These are phyloP conservation scores for Atethmia centrago DNA, from an alignment of 2,888 invertebrate species.

Conservation along the genomic window DNA sequence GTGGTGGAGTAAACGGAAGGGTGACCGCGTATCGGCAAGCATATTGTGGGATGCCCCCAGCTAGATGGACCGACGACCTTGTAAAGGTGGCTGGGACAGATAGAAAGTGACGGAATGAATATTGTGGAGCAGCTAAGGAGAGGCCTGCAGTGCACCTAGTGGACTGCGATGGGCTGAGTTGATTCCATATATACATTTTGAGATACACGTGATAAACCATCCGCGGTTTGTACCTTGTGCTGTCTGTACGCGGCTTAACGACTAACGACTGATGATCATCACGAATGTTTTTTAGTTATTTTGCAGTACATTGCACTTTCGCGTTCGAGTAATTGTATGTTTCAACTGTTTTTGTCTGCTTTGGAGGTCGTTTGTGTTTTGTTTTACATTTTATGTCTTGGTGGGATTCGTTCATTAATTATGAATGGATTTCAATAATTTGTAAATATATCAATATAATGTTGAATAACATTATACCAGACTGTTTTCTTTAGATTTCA, in stretches of 20 bases:
- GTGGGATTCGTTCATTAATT: background rate
- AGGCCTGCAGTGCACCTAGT: no score
- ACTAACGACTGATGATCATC: conserved; percentile 26
- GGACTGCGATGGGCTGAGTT: background rate
- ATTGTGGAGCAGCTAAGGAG: background rate
- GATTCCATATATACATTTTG: background rate
- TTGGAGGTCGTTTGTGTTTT: conserved; percentile 26
- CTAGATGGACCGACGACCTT: no score
- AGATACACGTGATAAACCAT: background rate
- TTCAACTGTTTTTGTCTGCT: conserved; percentile 28
- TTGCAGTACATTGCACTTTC: conserved; percentile 60
- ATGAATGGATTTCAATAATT: background rate
- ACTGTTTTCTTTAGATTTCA: background rate
- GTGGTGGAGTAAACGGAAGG: background rate
- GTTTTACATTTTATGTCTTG: background rate
- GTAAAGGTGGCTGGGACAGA: background rate
- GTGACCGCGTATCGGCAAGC: no score
- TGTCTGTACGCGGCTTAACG: background rate
- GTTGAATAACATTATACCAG: background rate
- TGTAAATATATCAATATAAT: background rate
- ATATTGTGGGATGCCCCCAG: no score
- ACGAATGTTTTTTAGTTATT: conserved; percentile 47
- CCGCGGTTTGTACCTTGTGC: background rate
- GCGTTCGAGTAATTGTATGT: conserved; percentile 53
- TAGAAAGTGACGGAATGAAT: background rate